These are phyloP conservation scores for Pedionomus torquatus DNA, from an alignment of 2,113 vertebrate species.

Conservation along the genomic window DNA sequence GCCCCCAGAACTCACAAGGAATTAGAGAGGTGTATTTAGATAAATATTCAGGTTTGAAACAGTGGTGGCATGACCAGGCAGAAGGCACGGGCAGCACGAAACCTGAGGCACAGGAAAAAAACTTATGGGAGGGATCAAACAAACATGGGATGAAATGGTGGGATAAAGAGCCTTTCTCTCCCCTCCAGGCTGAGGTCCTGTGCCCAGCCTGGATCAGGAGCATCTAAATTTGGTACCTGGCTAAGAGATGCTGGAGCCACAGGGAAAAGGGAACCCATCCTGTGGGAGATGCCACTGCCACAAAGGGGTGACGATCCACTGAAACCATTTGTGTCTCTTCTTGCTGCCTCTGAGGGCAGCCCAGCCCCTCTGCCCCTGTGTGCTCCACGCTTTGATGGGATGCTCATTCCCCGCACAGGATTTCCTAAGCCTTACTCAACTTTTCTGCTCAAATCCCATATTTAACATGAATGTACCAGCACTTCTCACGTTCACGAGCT, in stretches of 20 bases:
- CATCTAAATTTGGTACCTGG: background rate
- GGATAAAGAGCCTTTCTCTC: slow-evolving; percentile 58
- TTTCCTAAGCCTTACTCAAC: background rate
- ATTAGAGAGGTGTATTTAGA: background rate
- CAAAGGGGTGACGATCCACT: rapidly evolving
- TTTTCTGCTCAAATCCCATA: background rate
- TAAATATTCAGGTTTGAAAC: slow-evolving; percentile 48
- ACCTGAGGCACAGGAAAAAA: slow-evolving; percentile 28
- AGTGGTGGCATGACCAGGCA: background rate
- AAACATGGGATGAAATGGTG: background rate
- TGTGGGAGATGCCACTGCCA: background rate
- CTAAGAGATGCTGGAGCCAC: background rate
- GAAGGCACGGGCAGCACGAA: background rate
- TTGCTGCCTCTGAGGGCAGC: background rate
- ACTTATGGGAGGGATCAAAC: slow-evolving; percentile 11
- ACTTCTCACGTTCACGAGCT: background rate
- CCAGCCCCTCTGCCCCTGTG: background rate
- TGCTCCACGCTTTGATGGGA: background rate
- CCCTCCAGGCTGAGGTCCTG: background rate
- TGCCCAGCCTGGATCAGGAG: background rate
- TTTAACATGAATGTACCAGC: background rate
- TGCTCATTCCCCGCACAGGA: background rate
- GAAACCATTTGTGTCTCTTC: background rate
- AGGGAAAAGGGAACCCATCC: background rate
- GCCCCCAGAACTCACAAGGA: background rate